Base-by-base conservation (phyloP, 2,113 vertebrate species). In the Numida meleagris region DNA sequence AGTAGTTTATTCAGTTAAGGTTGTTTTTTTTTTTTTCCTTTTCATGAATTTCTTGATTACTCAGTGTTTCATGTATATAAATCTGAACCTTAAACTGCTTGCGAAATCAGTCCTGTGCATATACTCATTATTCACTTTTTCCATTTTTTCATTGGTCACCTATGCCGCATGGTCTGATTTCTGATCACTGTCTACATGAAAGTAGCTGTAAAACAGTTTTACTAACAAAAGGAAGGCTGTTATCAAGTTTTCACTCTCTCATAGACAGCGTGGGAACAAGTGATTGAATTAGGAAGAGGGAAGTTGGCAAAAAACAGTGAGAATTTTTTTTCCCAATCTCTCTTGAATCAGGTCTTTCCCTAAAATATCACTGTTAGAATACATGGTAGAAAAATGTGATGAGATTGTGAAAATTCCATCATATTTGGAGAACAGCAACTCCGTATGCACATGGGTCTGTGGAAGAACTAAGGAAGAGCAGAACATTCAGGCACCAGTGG, bases 31-130 rank as follows among this genome's bases (percentile, higher is more conserved):
- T 46, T 58, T 90, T 73, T 74, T n/a, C 15, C 29, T 93, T 92
- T 87, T 67, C 19, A n/a, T 59, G 38, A 14, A 80, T 94, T 95
- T 80, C 24, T 91, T 87, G 63, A 55, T 85, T 70, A 79, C 27
- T 85, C 19, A 33, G n/a, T 42, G 27, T 89, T 89, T 79, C 34
- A 43, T 4, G 2, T 89, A 87, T 89, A 86, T 79, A 92, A 85
- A 91, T 59, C 38, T 76, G 25, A 91, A 23, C 14, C 34, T 12
- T 1, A 13, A 38, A 74, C 13, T 24, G 45, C 45, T 85, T 92
- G 46, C 45, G 89, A 74, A 91, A 94, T 91, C 42, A 79, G 59
- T 82, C 89, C 65, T 40, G 21, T 1, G 4, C 23, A 36, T 57
- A 29, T 68, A 87, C 62, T 55, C n/a, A 36, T 79, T 74, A 53